phyloP scores from a whole-genome alignment of 2,797 vertebrate genomes.

The Anabacerthia variegaticeps region DNA sequence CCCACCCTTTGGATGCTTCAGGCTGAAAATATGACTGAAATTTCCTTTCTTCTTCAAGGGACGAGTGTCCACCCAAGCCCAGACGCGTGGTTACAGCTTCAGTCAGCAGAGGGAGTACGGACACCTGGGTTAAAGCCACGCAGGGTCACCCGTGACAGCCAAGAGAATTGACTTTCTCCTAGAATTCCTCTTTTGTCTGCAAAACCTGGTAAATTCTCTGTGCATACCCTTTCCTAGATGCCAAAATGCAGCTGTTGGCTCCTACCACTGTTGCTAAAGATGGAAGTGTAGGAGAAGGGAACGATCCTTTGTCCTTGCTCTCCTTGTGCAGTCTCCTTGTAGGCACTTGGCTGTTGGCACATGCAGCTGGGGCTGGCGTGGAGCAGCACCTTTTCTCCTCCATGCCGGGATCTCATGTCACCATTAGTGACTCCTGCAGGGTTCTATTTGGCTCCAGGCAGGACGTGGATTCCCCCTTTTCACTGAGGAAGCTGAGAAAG shows the following conservation, averaged over 20 bases:
- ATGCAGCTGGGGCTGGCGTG: neutral
- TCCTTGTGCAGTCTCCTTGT: neutral
- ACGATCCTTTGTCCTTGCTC: neutral
- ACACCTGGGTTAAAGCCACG: neutral
- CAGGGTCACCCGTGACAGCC: neutral
- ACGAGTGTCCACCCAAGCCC: neutral
- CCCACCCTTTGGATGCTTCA: neutral
- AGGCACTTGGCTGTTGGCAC: neutral
- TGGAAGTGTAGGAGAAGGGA: neutral
- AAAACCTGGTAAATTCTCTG: neutral
- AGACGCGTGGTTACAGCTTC: neutral
- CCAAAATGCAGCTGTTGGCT: neutral
- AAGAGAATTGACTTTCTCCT: neutral
- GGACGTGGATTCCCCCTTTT: neutral
- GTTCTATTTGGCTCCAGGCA: neutral
- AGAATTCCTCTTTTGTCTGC: neutral
- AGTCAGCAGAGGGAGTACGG: slow-evolving; percentile 55
- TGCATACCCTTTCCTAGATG: neutral
- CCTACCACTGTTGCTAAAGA: neutral
- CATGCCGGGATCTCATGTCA: neutral
- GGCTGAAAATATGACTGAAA: neutral
- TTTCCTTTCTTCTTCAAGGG: neutral
- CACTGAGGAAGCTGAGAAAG: neutral
- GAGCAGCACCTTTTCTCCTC: neutral
- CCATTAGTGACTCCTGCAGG: neutral